A percentile compares a stretch with the other conserved stretches of the same genome.
Conservation (phyloP, 2,888 invertebrate genomes). For the Polietes domitor region DNA sequence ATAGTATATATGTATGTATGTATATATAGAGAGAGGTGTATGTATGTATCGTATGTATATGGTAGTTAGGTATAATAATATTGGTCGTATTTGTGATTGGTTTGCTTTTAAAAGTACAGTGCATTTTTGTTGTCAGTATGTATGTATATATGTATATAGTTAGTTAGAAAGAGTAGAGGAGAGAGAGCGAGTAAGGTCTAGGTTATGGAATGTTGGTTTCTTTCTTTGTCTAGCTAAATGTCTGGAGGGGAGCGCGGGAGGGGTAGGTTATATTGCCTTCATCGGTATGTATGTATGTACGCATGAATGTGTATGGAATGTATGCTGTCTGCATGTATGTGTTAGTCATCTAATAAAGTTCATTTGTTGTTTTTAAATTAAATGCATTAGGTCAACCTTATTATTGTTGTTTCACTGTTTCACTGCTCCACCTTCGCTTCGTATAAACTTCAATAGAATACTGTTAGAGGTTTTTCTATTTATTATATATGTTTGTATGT, state of each 20-base stretch:
- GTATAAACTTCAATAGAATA: constrained; percentile 60
- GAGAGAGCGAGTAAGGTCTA: not conserved
- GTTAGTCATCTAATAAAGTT: constrained; percentile 46
- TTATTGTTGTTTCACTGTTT: constrained; percentile 44
- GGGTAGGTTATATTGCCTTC: not conserved
- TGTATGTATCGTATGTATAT: constrained; percentile 37
- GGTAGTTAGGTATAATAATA: constrained; percentile 47
- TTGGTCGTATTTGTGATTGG: constrained; percentile 57
- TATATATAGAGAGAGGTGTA: too few species aligned
- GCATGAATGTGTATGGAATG: not conserved
- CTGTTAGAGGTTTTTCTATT: constrained; percentile 47
- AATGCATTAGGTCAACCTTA: constrained; percentile 66
- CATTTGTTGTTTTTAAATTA: constrained; percentile 47
- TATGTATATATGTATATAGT: too few species aligned
- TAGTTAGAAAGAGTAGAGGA: not conserved
- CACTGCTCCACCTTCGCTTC: constrained; percentile 18
- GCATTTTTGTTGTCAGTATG: too few species aligned
- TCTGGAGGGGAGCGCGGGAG: not conserved
- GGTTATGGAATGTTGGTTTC: constrained; percentile 22
- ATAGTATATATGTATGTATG: constrained; percentile 66
- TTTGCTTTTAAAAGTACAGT: constrained; percentile 47
- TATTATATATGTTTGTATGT: constrained; percentile 25
- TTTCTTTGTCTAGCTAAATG: constrained; percentile 15
- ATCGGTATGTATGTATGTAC: not conserved
- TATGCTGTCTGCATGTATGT: constrained; percentile 14